Evolutionary conservation across 2,113 vertebrate species (phyloP).

Genomic region (Sitta europaea): DNA sequence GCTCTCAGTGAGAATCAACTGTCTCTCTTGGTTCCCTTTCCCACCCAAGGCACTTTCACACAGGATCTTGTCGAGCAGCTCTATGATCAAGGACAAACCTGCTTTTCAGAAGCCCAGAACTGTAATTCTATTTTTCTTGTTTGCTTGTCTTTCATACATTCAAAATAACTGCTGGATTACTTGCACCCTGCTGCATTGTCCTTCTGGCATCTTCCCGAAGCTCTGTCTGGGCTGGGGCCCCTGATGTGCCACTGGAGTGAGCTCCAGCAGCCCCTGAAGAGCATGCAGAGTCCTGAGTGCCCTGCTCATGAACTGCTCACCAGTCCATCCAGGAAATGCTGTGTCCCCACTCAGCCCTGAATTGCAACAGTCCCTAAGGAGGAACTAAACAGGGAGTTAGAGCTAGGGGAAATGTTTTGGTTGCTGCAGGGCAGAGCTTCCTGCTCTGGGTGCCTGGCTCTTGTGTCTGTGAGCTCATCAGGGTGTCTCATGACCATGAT

Average conservation of each 20-base stretch:
- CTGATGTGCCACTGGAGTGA: background rate
- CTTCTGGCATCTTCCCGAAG: background rate
- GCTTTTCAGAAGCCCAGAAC: background rate
- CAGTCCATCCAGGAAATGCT: background rate
- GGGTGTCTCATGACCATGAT: background rate
- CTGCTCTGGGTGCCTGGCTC: background rate
- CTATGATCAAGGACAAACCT: background rate
- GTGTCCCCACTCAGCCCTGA: background rate
- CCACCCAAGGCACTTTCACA: background rate
- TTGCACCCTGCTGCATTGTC: background rate
- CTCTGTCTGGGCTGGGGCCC: background rate
- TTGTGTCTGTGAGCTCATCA: rapidly evolving
- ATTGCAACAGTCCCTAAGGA: background rate
- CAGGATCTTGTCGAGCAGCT: background rate
- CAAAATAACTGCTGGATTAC: background rate
- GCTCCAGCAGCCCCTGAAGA: background rate
- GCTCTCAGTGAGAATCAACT: background rate
- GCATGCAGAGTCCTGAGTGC: background rate
- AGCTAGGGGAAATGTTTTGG: background rate
- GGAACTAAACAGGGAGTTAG: background rate
- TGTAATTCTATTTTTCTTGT: background rate
- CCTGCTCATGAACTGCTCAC: background rate
- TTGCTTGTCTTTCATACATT: background rate
- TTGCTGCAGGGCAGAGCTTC: background rate
- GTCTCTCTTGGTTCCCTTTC: background rate